Evolutionary conservation across 2,888 invertebrate genomes (phyloP).

Genomic region (Ophion slaviceki): DNA sequence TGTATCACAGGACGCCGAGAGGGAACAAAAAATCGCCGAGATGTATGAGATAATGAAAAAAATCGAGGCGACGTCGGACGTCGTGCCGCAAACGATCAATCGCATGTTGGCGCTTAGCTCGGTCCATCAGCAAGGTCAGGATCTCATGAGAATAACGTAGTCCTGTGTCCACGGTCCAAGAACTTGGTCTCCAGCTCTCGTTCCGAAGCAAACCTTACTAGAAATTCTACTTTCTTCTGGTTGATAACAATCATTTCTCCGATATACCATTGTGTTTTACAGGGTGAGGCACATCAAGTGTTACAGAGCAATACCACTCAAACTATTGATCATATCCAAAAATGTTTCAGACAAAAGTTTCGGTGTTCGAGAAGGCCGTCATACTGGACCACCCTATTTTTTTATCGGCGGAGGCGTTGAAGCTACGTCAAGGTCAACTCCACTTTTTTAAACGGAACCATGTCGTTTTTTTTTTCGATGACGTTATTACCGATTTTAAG

Average conservation of each 20-base stretch:
- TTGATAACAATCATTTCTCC: neutral
- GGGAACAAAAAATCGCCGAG: slow-evolving; percentile 91
- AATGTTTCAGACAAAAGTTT: too few species aligned
- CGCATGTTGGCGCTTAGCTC: slow-evolving; percentile 94
- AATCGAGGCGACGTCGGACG: slow-evolving; percentile 91
- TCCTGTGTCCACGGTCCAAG: neutral
- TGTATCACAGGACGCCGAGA: slow-evolving; percentile 85
- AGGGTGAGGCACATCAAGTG: neutral
- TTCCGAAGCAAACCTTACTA: neutral
- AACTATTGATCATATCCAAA: too few species aligned
- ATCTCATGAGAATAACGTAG: neutral
- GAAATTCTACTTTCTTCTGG: neutral
- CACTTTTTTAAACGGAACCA: too few species aligned
- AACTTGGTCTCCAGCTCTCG: too few species aligned
- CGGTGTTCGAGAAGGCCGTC: too few species aligned
- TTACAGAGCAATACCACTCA: too few species aligned
- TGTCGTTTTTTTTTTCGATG: too few species aligned
- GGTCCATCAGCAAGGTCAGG: slow-evolving; percentile 94
- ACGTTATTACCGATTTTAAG: too few species aligned
- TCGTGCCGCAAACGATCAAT: slow-evolving; percentile 92
- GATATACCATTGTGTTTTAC: neutral
- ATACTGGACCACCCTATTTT: too few species aligned
- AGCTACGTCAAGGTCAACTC: too few species aligned
- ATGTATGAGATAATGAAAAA: slow-evolving; percentile 95
- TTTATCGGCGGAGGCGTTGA: too few species aligned